phyloP scores from a whole-genome alignment of 1,140 invertebrate genomes.

The Gonatopus flavifemur region DNA sequence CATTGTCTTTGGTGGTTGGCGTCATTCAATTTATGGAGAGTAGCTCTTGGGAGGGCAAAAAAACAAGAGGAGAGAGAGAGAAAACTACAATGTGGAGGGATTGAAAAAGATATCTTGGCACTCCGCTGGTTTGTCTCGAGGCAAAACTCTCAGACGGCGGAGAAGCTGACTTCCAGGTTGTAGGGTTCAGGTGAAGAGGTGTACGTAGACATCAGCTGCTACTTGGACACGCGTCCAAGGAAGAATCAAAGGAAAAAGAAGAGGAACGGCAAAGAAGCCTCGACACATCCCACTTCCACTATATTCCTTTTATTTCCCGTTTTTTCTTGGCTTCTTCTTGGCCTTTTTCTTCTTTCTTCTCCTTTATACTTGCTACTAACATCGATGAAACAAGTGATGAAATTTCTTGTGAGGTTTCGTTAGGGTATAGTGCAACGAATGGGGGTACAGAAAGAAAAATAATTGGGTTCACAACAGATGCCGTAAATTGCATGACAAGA shows the following conservation, averaged over 20 bases:
- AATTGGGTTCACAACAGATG: too few relatives aligned
- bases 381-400: too few relatives aligned
- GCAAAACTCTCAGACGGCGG: constrained; percentile 40
- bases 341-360: neutral
- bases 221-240: constrained; percentile 54
- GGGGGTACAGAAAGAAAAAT: too few relatives aligned
- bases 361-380: neutral
- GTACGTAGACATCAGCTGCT: constrained; percentile 46
- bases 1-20: constrained; percentile 10
- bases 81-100: constrained; percentile 2
- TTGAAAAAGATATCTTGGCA: constrained; percentile 16
- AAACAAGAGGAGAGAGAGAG: neutral
- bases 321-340: neutral
- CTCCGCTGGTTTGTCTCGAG: constrained; percentile 35
- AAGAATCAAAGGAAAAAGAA: too few relatives aligned
- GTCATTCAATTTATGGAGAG: constrained; percentile 17
- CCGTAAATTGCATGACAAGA: too few relatives aligned
- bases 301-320: neutral
- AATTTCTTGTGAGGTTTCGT: too few relatives aligned
- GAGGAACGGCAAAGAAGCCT: constrained; percentile 39
- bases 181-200: constrained; percentile 26
- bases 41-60: too few relatives aligned
- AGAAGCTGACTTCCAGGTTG: constrained; percentile 18
- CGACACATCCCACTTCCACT: constrained; percentile 10
- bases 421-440: too few relatives aligned